Evolutionary conservation across 2,888 invertebrate species (phyloP).

Genomic region (Alloplasta piceator): DNA sequence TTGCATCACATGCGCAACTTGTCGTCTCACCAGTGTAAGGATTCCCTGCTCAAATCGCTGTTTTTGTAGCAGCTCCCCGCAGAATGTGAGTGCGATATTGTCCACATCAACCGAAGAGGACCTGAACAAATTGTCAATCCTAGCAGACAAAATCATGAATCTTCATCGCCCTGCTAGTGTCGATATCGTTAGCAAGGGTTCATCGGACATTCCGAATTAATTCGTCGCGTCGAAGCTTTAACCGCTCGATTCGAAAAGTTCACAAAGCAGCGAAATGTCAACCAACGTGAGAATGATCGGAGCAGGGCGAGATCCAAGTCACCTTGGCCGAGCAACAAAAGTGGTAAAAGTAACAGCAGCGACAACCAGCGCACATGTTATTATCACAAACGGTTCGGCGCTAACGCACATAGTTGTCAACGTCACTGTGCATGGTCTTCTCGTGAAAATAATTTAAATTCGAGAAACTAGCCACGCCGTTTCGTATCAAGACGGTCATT

Average conservation of each 20-base stretch:
- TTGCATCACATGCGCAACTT: no score
- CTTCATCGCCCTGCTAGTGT: conserved; percentile 25
- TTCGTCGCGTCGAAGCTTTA: conserved; percentile 1
- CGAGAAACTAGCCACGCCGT: conserved; percentile 44
- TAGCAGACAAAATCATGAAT: conserved; percentile 35
- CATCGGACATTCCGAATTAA: no score
- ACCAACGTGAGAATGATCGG: not conserved
- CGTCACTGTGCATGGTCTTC: conserved; percentile 9
- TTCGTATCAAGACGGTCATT: conserved; percentile 18
- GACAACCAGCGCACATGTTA: not conserved
- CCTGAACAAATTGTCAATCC: not conserved
- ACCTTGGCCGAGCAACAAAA: conserved; percentile 1
- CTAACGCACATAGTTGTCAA: not conserved
- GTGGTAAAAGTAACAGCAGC: not conserved
- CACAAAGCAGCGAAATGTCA: not conserved
- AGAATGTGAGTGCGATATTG: conserved; percentile 26
- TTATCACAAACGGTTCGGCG: not conserved
- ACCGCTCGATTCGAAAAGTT: conserved; percentile 13
- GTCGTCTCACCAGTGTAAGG: conserved; percentile 5
- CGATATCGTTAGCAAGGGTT: conserved; percentile 3
- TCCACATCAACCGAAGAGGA: not conserved
- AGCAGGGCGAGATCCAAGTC: conserved; percentile 18
- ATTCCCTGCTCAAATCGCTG: conserved; percentile 9
- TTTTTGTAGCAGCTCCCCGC: conserved; percentile 30
- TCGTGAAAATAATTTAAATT: not conserved